Base-by-base conservation (phyloP, 2,888 invertebrate genomes). In the Conops quadrifasciatus region DNA sequence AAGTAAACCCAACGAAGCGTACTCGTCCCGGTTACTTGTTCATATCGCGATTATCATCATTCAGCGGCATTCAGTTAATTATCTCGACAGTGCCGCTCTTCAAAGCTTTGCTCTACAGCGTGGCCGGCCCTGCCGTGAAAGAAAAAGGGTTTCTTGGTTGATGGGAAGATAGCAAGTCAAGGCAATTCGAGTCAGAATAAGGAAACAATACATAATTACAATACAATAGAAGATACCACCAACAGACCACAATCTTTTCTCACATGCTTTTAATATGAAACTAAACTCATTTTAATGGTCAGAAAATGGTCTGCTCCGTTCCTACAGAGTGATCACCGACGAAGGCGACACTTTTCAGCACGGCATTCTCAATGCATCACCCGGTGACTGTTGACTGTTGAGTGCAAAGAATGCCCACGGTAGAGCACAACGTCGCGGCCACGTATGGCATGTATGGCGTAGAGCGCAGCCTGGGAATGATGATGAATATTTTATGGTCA, bases 401-500 rank as follows among this genome's bases (percentile, higher is more conserved):
- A 36, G 5, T 36, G 36, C 9, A 9, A 36, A 36, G 36, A 36
- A 36, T 36, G 4, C 36, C n/a, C n/a, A n/a, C n/a, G n/a, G n/a
- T n/a, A n/a, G n/a, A n/a, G n/a, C n/a, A n/a, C n/a, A n/a, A n/a
- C n/a, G n/a, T n/a, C n/a, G n/a, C n/a, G n/a, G n/a, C n/a, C 45
- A 45, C 45, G 15, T 9, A 9, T 45, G 9, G 45, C 9, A 45
- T 16, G 16, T 19, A 49, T 15, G 15, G 15, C 49, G 59, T 24
- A 59, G 19, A 36, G 19, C 21, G 36, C n/a, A 21, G n/a, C 43
- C n/a, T 62, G 62, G 62, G 62, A 62, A 62, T 30, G 60, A 2
- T 24, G 16, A 30, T n/a, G 60, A 36, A 60, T 60, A 19, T 30
- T n/a, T 53, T 21, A 21, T 62, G 62, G 36, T n/a, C 62, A 62